Evolutionary conservation across 2,888 invertebrate genomes (phyloP).

Genomic region (Bedellia somnulentella): DNA sequence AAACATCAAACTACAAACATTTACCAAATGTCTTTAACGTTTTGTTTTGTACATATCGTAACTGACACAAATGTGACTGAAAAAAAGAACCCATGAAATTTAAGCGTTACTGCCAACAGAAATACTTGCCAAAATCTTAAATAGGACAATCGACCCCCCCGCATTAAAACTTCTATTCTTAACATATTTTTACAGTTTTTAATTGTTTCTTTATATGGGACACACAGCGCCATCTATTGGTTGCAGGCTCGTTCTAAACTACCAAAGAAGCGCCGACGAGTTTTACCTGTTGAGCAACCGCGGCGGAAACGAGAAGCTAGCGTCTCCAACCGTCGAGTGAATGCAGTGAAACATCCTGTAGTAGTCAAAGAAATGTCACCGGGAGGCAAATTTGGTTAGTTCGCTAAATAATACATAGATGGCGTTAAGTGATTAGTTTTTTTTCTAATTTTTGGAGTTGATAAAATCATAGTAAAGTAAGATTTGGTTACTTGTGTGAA

Average conservation of each 20-base stretch:
- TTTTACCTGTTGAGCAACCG: conserved; percentile 86
- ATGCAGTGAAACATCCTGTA: conserved; percentile 76
- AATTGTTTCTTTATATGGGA: no score
- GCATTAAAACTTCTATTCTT: no score
- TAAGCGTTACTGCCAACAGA: no score
- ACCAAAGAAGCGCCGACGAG: conserved; percentile 86
- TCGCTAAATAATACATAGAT: conserved; percentile 16
- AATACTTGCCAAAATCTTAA: no score
- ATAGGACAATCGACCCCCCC: no score
- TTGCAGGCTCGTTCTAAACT: conserved; percentile 85
- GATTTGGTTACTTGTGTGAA: not conserved
- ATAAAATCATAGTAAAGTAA: not conserved
- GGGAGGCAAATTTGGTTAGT: conserved; percentile 66
- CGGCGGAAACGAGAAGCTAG: conserved; percentile 70
- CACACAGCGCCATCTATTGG: conserved; percentile 37
- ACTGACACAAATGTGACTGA: no score
- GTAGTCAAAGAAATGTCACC: conserved; percentile 66
- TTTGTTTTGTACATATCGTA: no score
- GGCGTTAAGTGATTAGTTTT: conserved; percentile 17
- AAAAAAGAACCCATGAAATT: no score
- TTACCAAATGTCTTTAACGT: no score
- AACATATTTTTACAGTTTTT: no score
- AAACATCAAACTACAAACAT: no score
- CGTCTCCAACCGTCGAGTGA: conserved; percentile 72
- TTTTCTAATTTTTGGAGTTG: not conserved